Conservation (phyloP, 1,140 invertebrate genomes). For the Artemia franciscana region DNA sequence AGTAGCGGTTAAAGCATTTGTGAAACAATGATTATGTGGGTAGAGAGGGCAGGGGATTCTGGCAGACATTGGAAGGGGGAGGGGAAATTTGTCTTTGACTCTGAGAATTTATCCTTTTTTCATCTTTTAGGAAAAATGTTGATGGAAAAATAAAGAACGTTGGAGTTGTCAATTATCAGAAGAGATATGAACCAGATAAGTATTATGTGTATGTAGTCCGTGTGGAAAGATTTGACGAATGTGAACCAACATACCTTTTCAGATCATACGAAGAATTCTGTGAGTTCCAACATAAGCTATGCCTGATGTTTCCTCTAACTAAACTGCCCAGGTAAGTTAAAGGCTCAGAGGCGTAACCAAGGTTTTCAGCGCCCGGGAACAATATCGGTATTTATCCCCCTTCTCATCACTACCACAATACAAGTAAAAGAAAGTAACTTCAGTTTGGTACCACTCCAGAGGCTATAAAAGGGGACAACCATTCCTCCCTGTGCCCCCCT, state of each 20-base stretch:
- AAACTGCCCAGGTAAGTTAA: constrained; percentile 56
- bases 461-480: no score
- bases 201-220: constrained; percentile 88
- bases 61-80: no score
- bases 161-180: constrained; percentile 67
- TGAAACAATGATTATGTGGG: no score
- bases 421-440: no score
- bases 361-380: no score
- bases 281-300: constrained; percentile 85
- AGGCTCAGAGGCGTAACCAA: no score
- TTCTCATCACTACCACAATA: no score
- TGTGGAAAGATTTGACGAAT: constrained; percentile 58
- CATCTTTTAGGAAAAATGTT: constrained; percentile 40
- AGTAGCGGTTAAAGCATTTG: no score
- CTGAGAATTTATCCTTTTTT: not conserved
- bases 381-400: no score
- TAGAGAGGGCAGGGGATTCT: not conserved
- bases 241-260: constrained; percentile 62
- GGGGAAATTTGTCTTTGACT: not conserved
- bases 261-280: constrained; percentile 87
- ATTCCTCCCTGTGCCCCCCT: no score
- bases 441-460: no score
- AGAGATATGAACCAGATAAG: constrained; percentile 89
- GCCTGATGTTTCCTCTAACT: constrained; percentile 68
- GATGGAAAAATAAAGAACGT: constrained; percentile 73